Base-by-base conservation (phyloP, 2,888 invertebrate genomes). In the Philopedon plagiatum region DNA sequence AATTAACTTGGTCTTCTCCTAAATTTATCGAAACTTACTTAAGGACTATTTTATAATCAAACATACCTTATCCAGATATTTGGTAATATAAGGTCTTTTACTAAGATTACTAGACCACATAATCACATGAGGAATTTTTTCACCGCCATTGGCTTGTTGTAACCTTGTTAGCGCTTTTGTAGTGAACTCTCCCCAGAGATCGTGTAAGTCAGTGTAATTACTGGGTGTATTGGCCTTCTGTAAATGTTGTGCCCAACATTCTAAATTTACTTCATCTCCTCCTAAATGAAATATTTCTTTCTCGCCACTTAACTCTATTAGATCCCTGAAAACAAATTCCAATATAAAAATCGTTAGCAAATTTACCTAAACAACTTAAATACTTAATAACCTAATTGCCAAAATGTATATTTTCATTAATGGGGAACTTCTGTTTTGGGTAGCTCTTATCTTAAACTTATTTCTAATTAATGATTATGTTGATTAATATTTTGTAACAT, bases 281-380 rank as follows among this genome's bases (percentile, higher is more conserved):
- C 95, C 95, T 61, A 95, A 86, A 80, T 95, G 95, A 83, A 95
- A 93, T 54, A 94, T 87, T 80, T 95, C 95, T 9, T 91, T 91
- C 67, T 93, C 91, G 15, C 91, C 91, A 5, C 93, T 94, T 39
- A 93, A 86, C 68, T 91, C 89, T 57, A 94, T 86, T 44, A 95
- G 87, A 81, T 95, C 94, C 93, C 56, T 75, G 37, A 54, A 72
- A 69, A 34, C 8, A 9, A 56, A 54, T 61, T 11, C 7, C 11
- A 34, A 13, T 15, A 15, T 15, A 39, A 39, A 15, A 26, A n/a
- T n/a, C n/a, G n/a, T n/a, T n/a, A n/a, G n/a, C n/a, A n/a, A n/a
- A n/a, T n/a, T n/a, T n/a, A n/a, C n/a, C n/a, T n/a, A n/a, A n/a
- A n/a, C n/a, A n/a, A n/a, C n/a, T n/a, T n/a, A n/a, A n/a, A n/a